Base-by-base conservation (phyloP, 2,797 vertebrate species). In the Leptoclinus maculatus region DNA sequence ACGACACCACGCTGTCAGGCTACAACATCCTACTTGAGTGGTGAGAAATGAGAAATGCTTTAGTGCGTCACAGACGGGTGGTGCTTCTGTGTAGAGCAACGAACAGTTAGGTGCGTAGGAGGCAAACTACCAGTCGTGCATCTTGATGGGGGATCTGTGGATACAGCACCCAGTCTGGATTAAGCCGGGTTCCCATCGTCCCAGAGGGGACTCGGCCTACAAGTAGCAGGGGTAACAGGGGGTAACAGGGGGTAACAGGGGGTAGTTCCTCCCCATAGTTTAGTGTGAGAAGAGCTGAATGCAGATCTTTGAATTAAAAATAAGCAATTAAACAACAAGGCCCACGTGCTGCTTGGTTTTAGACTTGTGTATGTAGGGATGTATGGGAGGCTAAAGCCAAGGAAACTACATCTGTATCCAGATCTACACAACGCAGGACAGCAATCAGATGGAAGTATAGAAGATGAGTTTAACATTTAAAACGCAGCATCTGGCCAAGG, bases 1-100 rank as follows among this genome's bases (percentile, higher is more conserved):
- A 43, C 82, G 81, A 80, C 80, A 82, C 83, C 74, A 59, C 41
- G 45, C 90, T 88, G 89, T 83, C 83, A 82, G 86, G 84, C 72
- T 65, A 83, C 83, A 84, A 87, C 85, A 77, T 78, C 71, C 54
- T 68, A 69, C 16, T 73, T 19, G 59, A 4, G 0, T 34, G 1
- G 29, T n/a, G n/a, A n/a, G n/a, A n/a, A n/a, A 1, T 39, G 57
- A 81, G 67, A 69, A 71, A 62, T 5, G 53, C 64, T 67, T 82
- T 66, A 77, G 70, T 65, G 39, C 76, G 49, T 84, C 71, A 32
- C 29, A 57, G 72, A 17, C 6, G 16, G 74, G 54, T n/a, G 43
- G 70, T 45, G 63, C 58, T 62, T 64, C 39, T 54, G 64, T 57
- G 74, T 10, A n/a, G 51, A 41, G 62, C 73, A 85, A 3, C 51